These are phyloP conservation scores for Ariopsis seemanni DNA, from an alignment of 2,113 vertebrate genomes.

Conservation along the genomic window DNA sequence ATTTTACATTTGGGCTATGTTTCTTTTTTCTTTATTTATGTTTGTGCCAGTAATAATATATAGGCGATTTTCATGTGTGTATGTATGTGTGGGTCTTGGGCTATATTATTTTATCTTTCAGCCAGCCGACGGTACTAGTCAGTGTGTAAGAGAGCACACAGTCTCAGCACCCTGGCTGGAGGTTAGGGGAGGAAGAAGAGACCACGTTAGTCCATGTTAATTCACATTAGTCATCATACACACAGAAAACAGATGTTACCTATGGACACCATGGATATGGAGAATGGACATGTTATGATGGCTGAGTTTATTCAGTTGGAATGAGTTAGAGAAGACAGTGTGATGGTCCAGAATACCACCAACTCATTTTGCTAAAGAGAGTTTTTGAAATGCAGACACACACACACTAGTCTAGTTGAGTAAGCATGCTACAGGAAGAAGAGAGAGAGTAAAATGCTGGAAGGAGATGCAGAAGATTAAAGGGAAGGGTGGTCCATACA, in stretches of 20 bases:
- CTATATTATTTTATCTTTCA: neutral
- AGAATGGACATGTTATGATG: conserved; percentile 79
- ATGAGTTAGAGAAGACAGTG: conserved; percentile 36
- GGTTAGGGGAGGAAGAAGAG: conserved; percentile 35
- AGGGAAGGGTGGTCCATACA: neutral
- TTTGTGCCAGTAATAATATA: neutral
- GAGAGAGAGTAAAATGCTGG: neutral
- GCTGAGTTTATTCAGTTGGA: conserved; percentile 40
- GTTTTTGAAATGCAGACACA: conserved; percentile 48
- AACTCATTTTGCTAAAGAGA: conserved; percentile 17
- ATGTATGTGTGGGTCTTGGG: neutral
- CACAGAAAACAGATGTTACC: conserved; percentile 51
- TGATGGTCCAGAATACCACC: conserved; percentile 31
- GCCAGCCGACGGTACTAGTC: neutral
- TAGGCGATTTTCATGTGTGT: neutral
- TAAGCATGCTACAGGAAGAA: conserved; percentile 50
- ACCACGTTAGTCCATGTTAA: conserved; percentile 40
- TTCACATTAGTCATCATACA: conserved; percentile 53
- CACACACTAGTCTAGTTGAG: conserved; percentile 38
- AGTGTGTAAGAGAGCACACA: conserved; percentile 21
- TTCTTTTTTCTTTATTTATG: neutral
- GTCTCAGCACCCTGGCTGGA: conserved; percentile 8
- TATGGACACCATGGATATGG: conserved; percentile 84
- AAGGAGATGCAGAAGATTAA: neutral
- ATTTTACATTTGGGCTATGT: neutral